Evolutionary conservation across 2,797 vertebrate genomes (phyloP).

Genomic region (Fundulus diaphanus): DNA sequence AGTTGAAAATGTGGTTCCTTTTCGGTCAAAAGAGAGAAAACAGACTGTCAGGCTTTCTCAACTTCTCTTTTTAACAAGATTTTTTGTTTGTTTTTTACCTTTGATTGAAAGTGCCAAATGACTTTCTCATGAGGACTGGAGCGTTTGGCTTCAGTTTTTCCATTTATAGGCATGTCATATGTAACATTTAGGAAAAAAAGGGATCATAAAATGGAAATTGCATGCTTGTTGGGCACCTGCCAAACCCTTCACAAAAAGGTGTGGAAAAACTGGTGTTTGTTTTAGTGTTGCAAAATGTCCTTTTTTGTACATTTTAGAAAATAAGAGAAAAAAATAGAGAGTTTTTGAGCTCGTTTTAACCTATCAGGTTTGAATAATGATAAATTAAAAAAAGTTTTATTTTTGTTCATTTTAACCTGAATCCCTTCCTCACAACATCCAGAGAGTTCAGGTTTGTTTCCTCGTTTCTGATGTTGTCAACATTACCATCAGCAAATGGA

Average conservation of each 20-base stretch:
- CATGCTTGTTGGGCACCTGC: background rate
- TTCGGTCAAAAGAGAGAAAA: constrained; percentile 1
- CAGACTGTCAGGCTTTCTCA: no score
- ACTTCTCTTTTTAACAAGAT: background rate
- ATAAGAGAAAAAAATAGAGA: background rate
- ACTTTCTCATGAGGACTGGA: background rate
- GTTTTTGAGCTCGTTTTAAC: background rate
- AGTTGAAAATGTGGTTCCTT: no score
- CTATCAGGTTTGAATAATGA: background rate
- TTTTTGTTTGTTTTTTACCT: background rate
- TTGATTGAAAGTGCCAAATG: background rate
- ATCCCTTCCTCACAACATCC: background rate
- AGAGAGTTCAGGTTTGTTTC: background rate
- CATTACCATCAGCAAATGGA: background rate
- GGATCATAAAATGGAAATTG: background rate
- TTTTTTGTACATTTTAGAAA: background rate
- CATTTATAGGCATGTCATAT: background rate
- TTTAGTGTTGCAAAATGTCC: background rate
- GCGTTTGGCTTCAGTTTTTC: background rate
- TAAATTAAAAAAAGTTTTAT: background rate
- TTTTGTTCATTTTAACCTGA: background rate
- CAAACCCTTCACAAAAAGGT: background rate
- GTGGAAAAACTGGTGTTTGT: background rate
- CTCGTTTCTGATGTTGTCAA: background rate
- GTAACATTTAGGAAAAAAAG: background rate